phyloP scores from a whole-genome alignment of 2,797 vertebrate species.

The Echiichthys vipera region DNA sequence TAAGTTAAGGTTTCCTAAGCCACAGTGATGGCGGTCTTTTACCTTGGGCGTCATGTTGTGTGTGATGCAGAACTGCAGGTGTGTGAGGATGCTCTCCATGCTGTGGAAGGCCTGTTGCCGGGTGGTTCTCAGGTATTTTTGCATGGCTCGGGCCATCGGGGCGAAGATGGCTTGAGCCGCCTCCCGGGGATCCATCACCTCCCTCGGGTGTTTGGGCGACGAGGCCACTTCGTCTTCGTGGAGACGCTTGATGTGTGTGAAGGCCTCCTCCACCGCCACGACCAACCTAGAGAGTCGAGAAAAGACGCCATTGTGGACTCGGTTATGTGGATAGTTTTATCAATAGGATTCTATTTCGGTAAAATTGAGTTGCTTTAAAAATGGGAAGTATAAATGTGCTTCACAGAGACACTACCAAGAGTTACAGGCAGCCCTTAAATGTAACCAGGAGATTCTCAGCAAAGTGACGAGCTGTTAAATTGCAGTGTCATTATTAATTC shows the following conservation, averaged over 20 bases:
- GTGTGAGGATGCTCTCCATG: slow-evolving; percentile 97
- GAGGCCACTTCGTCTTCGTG: slow-evolving; percentile 88
- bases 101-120: slow-evolving; percentile 95
- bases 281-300: slow-evolving; percentile 84
- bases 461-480: too few species aligned
- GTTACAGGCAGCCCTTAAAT: too few species aligned
- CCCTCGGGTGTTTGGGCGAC: slow-evolving; percentile 87
- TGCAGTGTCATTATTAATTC: too few species aligned
- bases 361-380: too few species aligned
- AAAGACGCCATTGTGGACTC: neutral
- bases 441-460: too few species aligned
- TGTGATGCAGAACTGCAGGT: slow-evolving; percentile 96
- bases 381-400: too few species aligned
- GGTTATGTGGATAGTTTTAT: neutral
- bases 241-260: slow-evolving; percentile 93
- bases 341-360: too few species aligned
- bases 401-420: too few species aligned
- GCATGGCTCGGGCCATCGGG: slow-evolving; percentile 95
- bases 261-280: slow-evolving; percentile 94
- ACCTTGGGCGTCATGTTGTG: slow-evolving; percentile 97
- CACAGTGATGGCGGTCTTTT: neutral
- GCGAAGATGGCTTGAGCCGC: slow-evolving; percentile 95
- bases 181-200: slow-evolving; percentile 94
- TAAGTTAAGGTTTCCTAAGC: neutral
- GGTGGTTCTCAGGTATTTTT: slow-evolving; percentile 94